Percentiles rank a stretch among this genome's conserved stretches.
Conservation (phyloP, 2,113 vertebrate genomes). For the Oryzias melastigma region DNA sequence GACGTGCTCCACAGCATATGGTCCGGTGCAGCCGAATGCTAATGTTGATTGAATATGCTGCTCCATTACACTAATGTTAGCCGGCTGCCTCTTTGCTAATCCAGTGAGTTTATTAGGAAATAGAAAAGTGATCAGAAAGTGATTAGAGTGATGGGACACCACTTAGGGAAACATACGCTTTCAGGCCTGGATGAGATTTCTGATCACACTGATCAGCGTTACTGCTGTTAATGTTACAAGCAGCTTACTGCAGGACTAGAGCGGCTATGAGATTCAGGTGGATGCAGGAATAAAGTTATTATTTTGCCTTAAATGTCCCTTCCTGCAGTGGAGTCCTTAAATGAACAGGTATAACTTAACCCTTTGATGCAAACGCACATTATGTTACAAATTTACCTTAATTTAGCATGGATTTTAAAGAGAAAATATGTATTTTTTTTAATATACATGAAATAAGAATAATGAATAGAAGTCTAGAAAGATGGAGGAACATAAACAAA, state of each 20-base stretch:
- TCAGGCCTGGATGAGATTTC: constrained; percentile 46
- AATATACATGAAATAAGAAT: too few species aligned
- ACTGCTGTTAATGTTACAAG: constrained; percentile 46
- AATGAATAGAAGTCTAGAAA: too few species aligned
- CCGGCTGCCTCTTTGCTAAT: constrained; percentile 49
- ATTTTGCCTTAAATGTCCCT: too few species aligned
- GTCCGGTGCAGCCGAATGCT: constrained; percentile 38
- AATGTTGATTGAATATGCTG: constrained; percentile 67
- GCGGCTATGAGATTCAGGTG: constrained; percentile 33
- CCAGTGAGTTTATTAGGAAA: constrained; percentile 61
- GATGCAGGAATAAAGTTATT: background rate
- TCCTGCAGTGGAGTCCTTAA: too few species aligned
- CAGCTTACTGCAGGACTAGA: constrained; percentile 38
- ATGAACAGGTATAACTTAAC: too few species aligned
- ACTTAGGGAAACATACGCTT: constrained; percentile 67
- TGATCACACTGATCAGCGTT: constrained; percentile 41
- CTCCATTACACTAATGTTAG: constrained; percentile 67
- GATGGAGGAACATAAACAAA: too few species aligned
- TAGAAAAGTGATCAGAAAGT: constrained; percentile 58
- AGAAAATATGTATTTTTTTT: too few species aligned
- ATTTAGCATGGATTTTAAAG: too few species aligned
- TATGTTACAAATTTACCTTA: too few species aligned
- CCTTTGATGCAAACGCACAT: too few species aligned
- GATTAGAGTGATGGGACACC: constrained; percentile 66
- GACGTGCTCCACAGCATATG: constrained; percentile 53